Percentiles rank a stretch among this genome's conserved stretches.
Conservation (phyloP, 2,113 vertebrate genomes). For the Reinhardtius hippoglossoides region DNA sequence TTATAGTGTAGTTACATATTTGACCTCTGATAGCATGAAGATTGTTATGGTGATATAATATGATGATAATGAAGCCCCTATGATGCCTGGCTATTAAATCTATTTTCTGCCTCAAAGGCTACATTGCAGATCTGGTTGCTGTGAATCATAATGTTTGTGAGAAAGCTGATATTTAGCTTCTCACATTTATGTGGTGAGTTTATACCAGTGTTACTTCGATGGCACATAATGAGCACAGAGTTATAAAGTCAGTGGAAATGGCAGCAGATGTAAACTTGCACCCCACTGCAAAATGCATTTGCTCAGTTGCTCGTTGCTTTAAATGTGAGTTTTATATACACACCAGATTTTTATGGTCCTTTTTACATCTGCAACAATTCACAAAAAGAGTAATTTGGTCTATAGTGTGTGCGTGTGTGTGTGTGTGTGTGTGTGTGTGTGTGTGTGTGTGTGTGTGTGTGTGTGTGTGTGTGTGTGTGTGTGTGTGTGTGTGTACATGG, state of each 20-base stretch:
- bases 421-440: not conserved
- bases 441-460: not conserved
- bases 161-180: not conserved
- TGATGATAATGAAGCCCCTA: not conserved
- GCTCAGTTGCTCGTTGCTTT: not conserved
- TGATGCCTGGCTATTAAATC: constrained; percentile 13
- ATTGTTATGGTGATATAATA: constrained; percentile 33
- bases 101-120: constrained; percentile 16
- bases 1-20: constrained; percentile 12
- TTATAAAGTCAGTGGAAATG: not conserved
- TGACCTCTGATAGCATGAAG: constrained; percentile 9
- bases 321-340: not conserved
- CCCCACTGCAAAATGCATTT: not conserved
- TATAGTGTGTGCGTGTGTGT: not conserved
- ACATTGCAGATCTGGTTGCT: not conserved
- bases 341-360: not conserved
- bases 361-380: not conserved
- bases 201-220: too few species aligned
- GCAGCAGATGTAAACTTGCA: not conserved
- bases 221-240: not conserved
- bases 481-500: not conserved
- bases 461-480: not conserved
- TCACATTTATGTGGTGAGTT: not conserved
- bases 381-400: not conserved
- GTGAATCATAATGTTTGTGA: not conserved